Evolutionary conservation across 2,797 vertebrate species (phyloP).

Genomic region (Poecile montanus): DNA sequence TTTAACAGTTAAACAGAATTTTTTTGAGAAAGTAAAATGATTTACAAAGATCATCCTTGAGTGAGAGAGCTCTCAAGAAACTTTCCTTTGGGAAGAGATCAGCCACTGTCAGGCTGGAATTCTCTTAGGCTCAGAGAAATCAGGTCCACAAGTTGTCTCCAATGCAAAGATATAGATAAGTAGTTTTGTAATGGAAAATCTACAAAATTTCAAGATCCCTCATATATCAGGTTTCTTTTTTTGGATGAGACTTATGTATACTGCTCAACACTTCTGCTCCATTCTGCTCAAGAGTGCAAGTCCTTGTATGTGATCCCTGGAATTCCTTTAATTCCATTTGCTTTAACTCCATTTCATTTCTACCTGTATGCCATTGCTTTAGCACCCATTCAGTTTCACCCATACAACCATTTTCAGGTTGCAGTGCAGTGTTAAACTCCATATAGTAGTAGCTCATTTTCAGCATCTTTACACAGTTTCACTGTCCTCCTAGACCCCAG

Average conservation of each 20-base stretch:
- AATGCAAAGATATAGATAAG: not conserved
- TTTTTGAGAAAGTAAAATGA: no score
- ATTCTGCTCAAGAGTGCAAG: rapidly evolving
- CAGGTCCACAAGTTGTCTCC: no score
- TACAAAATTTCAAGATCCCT: not conserved
- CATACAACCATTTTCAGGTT: not conserved
- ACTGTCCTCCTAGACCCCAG: no score
- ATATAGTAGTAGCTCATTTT: not conserved
- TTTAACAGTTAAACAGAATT: no score
- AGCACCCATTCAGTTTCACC: not conserved
- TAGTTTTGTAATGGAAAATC: not conserved
- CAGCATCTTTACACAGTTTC: not conserved
- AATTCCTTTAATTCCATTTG: not conserved
- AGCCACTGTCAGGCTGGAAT: no score
- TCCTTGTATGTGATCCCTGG: not conserved
- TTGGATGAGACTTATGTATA: not conserved
- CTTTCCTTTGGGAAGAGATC: no score
- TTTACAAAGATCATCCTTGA: no score
- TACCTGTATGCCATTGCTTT: not conserved
- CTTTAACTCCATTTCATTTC: not conserved
- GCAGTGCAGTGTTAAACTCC: not conserved
- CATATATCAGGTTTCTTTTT: not conserved
- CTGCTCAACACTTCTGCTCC: not conserved
- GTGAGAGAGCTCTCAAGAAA: no score
- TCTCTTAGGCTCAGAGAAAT: no score